Evolutionary conservation across 2,113 vertebrate genomes (phyloP), one percentile per base, ranked within the genome.

Genomic region (Colossoma macropomum): DNA sequence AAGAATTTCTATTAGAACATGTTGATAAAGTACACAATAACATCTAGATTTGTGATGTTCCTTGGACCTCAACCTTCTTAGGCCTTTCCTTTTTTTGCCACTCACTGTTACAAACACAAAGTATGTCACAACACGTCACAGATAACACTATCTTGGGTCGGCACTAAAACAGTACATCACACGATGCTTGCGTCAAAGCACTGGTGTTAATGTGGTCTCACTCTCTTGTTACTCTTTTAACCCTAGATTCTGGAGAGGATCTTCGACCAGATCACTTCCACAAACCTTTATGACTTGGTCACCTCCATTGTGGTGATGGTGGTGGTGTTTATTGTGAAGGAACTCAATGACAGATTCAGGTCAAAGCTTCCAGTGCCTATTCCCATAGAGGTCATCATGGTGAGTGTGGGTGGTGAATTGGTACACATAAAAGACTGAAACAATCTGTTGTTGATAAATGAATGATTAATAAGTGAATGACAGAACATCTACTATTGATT

Each of bases 361-460:
- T 91, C 93, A 81, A 98, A 97, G 88, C 93, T 99, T 30, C 97
- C 97, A 0, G 88, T 96, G 62, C 97, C 98, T 6, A 97, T 99
- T 69, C 98, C 98, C 0, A 97, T 99, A 3, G 98, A 99, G 87
- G 93, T 99, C 70, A 91, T 99, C 38, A 90, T 98, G 97, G 97
- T 99, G 93, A 98, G 59, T n/a, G 65, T 13, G 27, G 6, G 17
- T 60, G 9, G 19, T 62, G 52, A 30, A 72, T 12, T 19, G 60
- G 25, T n/a, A 48, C 28, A 5, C 50, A 56, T n/a, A 56, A 81
- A 30, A 28, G 16, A 45, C 38, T 45, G 12, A 5, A n/a, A 17
- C 59, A 17, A 45, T 28, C 4, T 45, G 52, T 27, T 25, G 72
- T 34, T 70, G 16, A 73, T 73, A 25, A 77, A 45, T 48, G 23